A percentile compares a stretch with the other conserved stretches of the same genome.
Evolutionary conservation across 2,797 vertebrate genomes (phyloP).

Genomic region (Phoxinus dragarum): DNA sequence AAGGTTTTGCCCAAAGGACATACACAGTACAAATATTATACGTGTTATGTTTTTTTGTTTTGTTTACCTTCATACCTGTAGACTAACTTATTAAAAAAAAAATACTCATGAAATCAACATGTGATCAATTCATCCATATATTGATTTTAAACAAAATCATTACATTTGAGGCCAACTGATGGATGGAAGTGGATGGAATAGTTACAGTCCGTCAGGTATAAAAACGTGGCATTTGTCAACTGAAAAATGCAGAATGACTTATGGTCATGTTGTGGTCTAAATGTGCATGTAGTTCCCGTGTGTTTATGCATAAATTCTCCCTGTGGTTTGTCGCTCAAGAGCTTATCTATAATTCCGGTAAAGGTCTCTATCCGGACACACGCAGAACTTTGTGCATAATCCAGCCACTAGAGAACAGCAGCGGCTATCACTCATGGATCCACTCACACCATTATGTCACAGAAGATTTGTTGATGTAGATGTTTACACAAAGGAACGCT

Average conservation of each 20-base stretch:
- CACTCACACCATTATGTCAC: conserved; percentile 20
- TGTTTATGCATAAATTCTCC: conserved; percentile 58
- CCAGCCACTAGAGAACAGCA: not conserved
- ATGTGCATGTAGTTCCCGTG: conserved; percentile 1
- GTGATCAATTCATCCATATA: not conserved
- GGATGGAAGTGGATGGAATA: not conserved
- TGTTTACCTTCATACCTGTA: not conserved
- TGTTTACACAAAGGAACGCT: not conserved
- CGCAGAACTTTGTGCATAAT: conserved; percentile 1
- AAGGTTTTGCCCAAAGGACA: conserved; percentile 9
- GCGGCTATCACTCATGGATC: not conserved
- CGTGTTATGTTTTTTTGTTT: not conserved
- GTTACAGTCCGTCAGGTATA: not conserved
- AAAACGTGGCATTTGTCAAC: not conserved
- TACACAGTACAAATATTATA: not conserved
- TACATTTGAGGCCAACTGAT: not conserved
- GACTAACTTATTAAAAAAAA: not conserved
- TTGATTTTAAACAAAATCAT: conserved; percentile 1
- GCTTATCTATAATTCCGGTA: conserved; percentile 65
- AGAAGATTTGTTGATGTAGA: conserved; percentile 16
- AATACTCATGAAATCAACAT: not conserved
- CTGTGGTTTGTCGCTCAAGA: conserved; percentile 57
- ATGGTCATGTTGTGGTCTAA: not conserved
- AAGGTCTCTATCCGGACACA: not conserved
- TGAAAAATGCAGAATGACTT: conserved; percentile 4